Percentiles rank a stretch among this genome's conserved stretches.
These are phyloP conservation scores for Ptychadena robeensis DNA, from an alignment of 2,797 vertebrate genomes.

Conservation along the genomic window DNA sequence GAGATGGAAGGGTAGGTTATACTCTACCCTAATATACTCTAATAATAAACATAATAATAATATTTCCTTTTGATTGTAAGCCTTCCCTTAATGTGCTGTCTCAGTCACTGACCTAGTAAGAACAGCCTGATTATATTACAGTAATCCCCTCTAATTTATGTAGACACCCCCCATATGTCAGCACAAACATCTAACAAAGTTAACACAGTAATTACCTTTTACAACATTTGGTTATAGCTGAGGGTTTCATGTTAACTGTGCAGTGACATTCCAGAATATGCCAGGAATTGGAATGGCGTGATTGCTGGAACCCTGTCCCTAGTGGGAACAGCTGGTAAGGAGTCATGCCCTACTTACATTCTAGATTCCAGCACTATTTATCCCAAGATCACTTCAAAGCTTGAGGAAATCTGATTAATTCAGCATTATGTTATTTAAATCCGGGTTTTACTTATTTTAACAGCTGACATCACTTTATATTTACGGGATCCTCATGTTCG, in stretches of 20 bases:
- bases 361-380: slow-evolving; percentile 51
- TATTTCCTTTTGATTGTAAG: too few relatives aligned
- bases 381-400: slow-evolving; percentile 60
- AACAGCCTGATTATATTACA: slow-evolving; percentile 37
- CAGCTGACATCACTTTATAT: slow-evolving; percentile 45
- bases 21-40: too few relatives aligned
- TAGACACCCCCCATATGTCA: slow-evolving; percentile 61
- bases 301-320: slow-evolving; percentile 56
- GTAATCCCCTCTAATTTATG: slow-evolving; percentile 61
- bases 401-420: slow-evolving; percentile 56
- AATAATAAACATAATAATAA: too few relatives aligned
- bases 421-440: slow-evolving; percentile 60
- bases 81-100: neutral
- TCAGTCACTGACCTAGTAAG: slow-evolving; percentile 37
- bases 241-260: neutral
- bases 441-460: slow-evolving; percentile 59
- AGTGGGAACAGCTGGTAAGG: slow-evolving; percentile 51
- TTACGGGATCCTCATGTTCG: slow-evolving; percentile 3
- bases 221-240: neutral
- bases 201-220: neutral
- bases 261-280: neutral
- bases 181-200: slow-evolving; percentile 22
- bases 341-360: slow-evolving; percentile 54
- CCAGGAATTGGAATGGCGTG: neutral
- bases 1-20: too few relatives aligned